Evolutionary conservation across 2,797 vertebrate genomes (phyloP).

Genomic region (Eptatretus atami): DNA sequence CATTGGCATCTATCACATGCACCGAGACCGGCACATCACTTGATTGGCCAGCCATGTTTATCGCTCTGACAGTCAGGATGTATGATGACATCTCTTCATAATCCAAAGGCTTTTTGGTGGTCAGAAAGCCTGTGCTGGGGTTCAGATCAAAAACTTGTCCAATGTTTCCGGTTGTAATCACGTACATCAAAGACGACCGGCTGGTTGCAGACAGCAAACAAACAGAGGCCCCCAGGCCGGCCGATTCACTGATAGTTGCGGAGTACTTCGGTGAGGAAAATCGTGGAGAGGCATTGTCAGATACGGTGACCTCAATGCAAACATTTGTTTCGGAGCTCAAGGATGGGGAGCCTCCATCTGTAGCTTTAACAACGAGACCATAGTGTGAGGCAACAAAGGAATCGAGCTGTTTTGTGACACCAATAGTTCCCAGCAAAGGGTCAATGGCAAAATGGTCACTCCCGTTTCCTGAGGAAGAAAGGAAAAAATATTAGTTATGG

Average conservation of each 20-base stretch:
- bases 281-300: conserved; percentile 61
- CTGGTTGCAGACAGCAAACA: conserved; percentile 47
- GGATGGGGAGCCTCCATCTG: conserved; percentile 41
- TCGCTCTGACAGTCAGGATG: conserved; percentile 35
- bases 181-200: conserved; percentile 56
- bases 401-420: conserved; percentile 47
- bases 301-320: conserved; percentile 48
- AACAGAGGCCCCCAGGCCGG: conserved; percentile 39
- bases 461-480: conserved; percentile 38
- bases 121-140: conserved; percentile 72
- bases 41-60: conserved; percentile 83
- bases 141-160: conserved; percentile 45
- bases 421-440: conserved; percentile 59
- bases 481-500: conserved; percentile 7
- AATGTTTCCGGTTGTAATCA: conserved; percentile 41
- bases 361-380: conserved; percentile 50
- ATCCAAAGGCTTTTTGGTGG: conserved; percentile 38
- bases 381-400: conserved; percentile 47
- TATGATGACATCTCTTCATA: conserved; percentile 36
- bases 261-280: conserved; percentile 62
- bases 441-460: conserved; percentile 63
- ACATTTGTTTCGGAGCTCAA: conserved; percentile 53
- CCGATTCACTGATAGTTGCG: conserved; percentile 49
- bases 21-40: conserved; percentile 44
- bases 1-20: conserved; percentile 61